Percentiles rank a stretch among this genome's conserved stretches.
Conservation (phyloP, 2,888 invertebrate genomes). For the Thumatha senex region DNA sequence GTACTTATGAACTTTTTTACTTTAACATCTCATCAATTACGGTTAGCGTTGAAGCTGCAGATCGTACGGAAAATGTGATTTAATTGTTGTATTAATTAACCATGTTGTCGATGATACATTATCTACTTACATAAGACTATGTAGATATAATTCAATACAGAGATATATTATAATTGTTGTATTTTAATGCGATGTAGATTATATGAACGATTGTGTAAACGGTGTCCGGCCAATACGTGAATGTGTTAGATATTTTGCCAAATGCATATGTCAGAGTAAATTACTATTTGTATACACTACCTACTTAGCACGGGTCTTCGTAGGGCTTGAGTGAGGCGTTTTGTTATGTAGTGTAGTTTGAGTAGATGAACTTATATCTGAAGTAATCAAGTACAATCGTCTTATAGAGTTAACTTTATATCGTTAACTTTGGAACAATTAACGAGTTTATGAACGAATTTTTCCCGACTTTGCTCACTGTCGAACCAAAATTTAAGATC, state of each 20-base stretch:
- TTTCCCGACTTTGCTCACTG: constrained; percentile 68
- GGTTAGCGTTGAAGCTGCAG: constrained; percentile 61
- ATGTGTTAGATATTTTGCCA: constrained; percentile 69
- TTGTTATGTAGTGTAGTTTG: constrained; percentile 46
- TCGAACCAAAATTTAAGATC: constrained; percentile 78
- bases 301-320: constrained; percentile 59
- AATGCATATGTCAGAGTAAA: constrained; percentile 59
- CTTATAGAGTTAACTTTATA: constrained; percentile 49
- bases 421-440: constrained; percentile 56
- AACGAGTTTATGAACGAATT: constrained; percentile 71
- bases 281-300: constrained; percentile 59
- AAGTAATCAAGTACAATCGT: constrained; percentile 73
- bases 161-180: constrained; percentile 78
- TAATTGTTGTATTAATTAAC: constrained; percentile 77
- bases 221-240: constrained; percentile 76
- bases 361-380: constrained; percentile 52
- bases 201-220: constrained; percentile 68
- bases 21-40: constrained; percentile 58
- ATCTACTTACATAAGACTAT: constrained; percentile 70
- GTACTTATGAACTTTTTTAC: constrained; percentile 66
- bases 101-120: constrained; percentile 68
- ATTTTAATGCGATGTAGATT: constrained; percentile 69
- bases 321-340: constrained; percentile 58
- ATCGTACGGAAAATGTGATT: constrained; percentile 75
- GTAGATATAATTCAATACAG: constrained; percentile 76